phyloP scores from a whole-genome alignment of 1,140 invertebrate species.

The Scaptomyza hsui region DNA sequence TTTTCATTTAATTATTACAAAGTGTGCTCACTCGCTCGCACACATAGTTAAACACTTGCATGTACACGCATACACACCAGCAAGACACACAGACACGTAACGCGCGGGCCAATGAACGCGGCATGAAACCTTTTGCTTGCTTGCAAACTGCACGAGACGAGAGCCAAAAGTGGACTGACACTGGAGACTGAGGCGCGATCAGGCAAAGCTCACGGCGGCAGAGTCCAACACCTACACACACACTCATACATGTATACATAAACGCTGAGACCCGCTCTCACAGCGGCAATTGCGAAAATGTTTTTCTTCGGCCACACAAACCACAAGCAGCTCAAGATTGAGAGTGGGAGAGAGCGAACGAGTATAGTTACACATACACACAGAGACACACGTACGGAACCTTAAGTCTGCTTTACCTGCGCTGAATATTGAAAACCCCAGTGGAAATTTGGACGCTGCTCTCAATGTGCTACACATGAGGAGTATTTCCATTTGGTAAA shows the following conservation, averaged over 20 bases:
- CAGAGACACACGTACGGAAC: slow-evolving; percentile 18
- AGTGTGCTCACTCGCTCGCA: slow-evolving; percentile 5
- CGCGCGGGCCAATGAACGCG: slow-evolving; percentile 51
- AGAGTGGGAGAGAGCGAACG: slow-evolving; percentile 34
- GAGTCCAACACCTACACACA: slow-evolving; percentile 48
- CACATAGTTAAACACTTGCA: background rate
- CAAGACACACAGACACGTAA: slow-evolving; percentile 43
- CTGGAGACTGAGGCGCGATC: slow-evolving; percentile 57
- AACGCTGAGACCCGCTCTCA: slow-evolving; percentile 27
- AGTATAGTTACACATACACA: background rate
- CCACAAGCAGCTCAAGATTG: slow-evolving; percentile 14
- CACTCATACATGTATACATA: slow-evolving; percentile 1
- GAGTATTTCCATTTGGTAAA: slow-evolving; percentile 40
- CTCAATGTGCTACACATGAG: slow-evolving; percentile 34
- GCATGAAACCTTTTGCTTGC: slow-evolving; percentile 33
- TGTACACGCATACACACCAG: slow-evolving; percentile 27
- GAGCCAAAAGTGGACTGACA: slow-evolving; percentile 74
- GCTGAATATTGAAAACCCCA: slow-evolving; percentile 56
- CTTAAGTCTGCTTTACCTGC: slow-evolving; percentile 61
- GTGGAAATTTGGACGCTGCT: slow-evolving; percentile 57
- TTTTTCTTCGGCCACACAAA: slow-evolving; percentile 47
- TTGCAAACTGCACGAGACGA: slow-evolving; percentile 63
- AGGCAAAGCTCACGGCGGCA: slow-evolving; percentile 69
- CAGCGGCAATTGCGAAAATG: slow-evolving; percentile 46
- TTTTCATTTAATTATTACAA: slow-evolving; percentile 33